Base-by-base conservation (phyloP, 2,113 vertebrate genomes). In the Tenrec ecaudatus region DNA sequence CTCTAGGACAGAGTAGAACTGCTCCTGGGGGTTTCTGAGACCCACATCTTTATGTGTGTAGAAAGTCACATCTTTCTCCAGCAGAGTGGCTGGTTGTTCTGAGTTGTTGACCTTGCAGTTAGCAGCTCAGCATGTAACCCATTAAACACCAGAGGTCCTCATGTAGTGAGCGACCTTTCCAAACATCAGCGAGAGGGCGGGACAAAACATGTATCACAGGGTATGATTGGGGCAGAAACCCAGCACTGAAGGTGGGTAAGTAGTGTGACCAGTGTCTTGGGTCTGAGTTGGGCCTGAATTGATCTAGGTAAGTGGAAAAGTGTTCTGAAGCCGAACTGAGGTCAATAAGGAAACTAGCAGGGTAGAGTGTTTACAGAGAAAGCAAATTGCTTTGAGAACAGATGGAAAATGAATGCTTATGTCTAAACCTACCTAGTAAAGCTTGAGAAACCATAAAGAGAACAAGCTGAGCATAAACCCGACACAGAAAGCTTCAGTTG, bases 331-430 rank as follows among this genome's bases (percentile, higher is more conserved):
- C 60, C 78, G 31, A 57, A 33, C 5, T 1, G 33, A 81, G 38
- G 33, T 84, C 60, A 84, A 0, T n/a, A 31, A 76, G 20, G 4
- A 57, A 16, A 91, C 14, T 2, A 69, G 80, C 5, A 31, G 40
- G 36, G 2, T 7, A 10, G 22, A 17, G 31, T 9, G 11, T 31
- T 38, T 77, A 43, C 4, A 66, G 76, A 82, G 79, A 83, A 86
- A 81, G 82, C 36, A 83, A 93, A 57, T 33, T 88, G 58, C 40
- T 62, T 1, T 17, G 33, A 57, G 2, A 86, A 19, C 76, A 86
- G 64, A 64, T 73, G 86, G 79, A 64, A 83, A 87, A 88, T 40
- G 43, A 81, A 40, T 29, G 62, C 22, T 38, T 95, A 15, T 8
- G 3, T 6, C 53, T 2, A 19, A 71, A 16, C 86, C 73, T 36